A percentile compares a stretch with the other conserved stretches of the same genome.
Conservation (phyloP, 2,797 vertebrate genomes). For the Botia kubotai region DNA sequence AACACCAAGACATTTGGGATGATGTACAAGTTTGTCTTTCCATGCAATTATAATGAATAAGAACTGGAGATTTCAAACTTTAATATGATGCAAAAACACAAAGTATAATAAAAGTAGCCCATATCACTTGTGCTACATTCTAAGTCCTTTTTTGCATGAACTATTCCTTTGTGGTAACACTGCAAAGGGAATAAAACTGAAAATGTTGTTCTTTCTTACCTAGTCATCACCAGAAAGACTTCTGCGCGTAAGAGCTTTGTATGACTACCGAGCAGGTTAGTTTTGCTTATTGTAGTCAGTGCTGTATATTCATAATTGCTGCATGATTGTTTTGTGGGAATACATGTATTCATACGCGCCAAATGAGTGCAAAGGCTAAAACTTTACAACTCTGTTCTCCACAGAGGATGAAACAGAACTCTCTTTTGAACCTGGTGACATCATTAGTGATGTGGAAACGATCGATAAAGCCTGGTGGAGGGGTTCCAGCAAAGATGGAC, state of each 20-base stretch:
- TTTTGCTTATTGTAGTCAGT: conserved; percentile 62
- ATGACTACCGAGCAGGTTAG: conserved; percentile 84
- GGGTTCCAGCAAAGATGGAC: conserved; percentile 82
- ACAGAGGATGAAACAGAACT: conserved; percentile 83
- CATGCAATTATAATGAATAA: no score
- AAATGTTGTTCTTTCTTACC: neutral
- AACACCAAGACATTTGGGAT: no score
- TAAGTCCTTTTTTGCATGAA: neutral
- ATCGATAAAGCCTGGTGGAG: conserved; percentile 84
- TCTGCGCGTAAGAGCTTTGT: conserved; percentile 78
- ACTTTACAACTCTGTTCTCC: conserved; percentile 21
- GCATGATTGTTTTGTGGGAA: neutral
- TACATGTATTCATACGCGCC: neutral
- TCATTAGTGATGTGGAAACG: conserved; percentile 80
- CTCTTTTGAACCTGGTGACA: conserved; percentile 82
- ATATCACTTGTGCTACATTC: no score
- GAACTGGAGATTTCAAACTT: no score
- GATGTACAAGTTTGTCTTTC: no score
- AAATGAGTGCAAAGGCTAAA: neutral
- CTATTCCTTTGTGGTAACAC: neutral
- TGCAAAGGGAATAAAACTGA: neutral
- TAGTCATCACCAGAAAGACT: conserved; percentile 70
- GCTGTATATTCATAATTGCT: conserved; percentile 54
- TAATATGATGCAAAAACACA: neutral
- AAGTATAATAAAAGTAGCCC: neutral